Base-by-base conservation (phyloP, 2,113 vertebrate species). In the Podarcis cretensis region DNA sequence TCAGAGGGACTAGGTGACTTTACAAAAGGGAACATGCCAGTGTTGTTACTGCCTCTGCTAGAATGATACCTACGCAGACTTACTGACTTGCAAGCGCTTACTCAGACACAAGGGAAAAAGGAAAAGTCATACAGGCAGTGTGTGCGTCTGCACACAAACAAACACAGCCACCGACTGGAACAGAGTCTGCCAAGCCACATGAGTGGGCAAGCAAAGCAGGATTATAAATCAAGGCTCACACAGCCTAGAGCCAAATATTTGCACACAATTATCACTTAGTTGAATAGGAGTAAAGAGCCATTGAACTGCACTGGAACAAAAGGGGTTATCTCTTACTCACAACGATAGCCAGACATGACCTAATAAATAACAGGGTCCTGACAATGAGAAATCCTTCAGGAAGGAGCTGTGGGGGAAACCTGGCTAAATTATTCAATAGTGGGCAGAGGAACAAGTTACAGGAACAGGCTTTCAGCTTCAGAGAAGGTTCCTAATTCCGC, bases 201-300 rank as follows among this genome's bases (percentile, higher is more conserved):
- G 1, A 86, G 25, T 0, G 32, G 59, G 35, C 81, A 74, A 83
- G 71, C 1, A 6, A 30, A 0, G 0, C 16, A 63, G 63, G 74
- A 59, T 75, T 83, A 10, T 3, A 88, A 74, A 81, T 40, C 59
- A 32, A 63, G 9, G 81, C 74, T 32, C 13, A 63, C 65, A 57
- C 82, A 0, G 66, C 0, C 0, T 2, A 76, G 83, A 76, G 90
- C 91, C 94, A 90, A 94, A 91, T 95, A 93, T 96, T 96, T 84
- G 82, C 92, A 69, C 23, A 69, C 0, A 0, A 21, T 54, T 69
- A 23, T 92, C 89, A 0, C 84, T 75, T 73, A 59, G 43, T 35
- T 37, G 85, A 76, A 0, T 25, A 87, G 69, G 74, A 66, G 16
- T 32, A 87, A 84, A 86, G 3, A 75, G 0, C 81, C 89, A 23